phyloP scores from a whole-genome alignment of 2,113 vertebrate genomes.

The Scortum barcoo region DNA sequence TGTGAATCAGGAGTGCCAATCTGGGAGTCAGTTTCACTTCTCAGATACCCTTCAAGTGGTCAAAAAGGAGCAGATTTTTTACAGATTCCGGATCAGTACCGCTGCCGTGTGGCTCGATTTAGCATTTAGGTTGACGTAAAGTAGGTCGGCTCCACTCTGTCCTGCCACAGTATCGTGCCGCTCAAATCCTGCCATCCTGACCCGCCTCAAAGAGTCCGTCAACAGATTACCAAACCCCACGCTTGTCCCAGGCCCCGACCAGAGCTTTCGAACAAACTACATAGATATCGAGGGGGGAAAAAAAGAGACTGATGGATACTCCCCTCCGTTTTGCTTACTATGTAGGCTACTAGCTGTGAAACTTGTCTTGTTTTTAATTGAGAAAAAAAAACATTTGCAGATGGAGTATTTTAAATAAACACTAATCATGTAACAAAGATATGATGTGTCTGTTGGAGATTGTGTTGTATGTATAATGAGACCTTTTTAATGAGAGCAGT shows the following conservation, averaged over 20 bases:
- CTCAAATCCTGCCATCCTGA: constrained; percentile 13
- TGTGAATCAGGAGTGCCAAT: constrained; percentile 29
- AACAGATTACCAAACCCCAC: background rate
- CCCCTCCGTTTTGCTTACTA: constrained; percentile 90
- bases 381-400: constrained; percentile 81
- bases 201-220: constrained; percentile 5
- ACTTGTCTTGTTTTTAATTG: constrained; percentile 90
- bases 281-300: constrained; percentile 53
- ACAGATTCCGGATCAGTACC: constrained; percentile 16
- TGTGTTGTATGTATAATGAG: constrained; percentile 5
- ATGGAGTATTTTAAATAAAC: constrained; percentile 89
- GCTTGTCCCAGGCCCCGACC: constrained; percentile 20
- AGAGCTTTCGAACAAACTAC: constrained; percentile 77
- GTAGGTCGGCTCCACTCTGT: background rate
- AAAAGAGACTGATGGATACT: constrained; percentile 53
- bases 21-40: constrained; percentile 17
- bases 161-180: constrained; percentile 36
- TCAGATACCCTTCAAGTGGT: background rate
- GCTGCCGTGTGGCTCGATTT: background rate
- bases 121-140: background rate
- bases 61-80: background rate
- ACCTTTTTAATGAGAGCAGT: background rate
- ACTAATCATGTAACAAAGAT: constrained; percentile 82
- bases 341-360: constrained; percentile 98
- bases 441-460: background rate